Evolutionary conservation across 2,797 vertebrate genomes (phyloP).

Genomic region (Amniataba percoides): DNA sequence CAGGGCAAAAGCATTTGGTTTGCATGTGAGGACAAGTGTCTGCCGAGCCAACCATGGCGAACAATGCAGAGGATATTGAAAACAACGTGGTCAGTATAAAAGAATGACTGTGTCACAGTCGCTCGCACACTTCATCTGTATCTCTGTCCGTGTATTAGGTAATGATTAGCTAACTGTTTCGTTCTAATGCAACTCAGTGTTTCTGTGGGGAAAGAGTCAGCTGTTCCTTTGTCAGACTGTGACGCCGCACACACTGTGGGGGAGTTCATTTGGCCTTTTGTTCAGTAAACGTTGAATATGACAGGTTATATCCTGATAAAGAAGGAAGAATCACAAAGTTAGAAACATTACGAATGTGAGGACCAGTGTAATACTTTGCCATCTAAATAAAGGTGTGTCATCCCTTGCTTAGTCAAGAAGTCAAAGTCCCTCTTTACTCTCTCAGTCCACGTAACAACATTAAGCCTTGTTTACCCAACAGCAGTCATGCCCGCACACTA

Average conservation of each 20-base stretch:
- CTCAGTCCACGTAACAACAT: background rate
- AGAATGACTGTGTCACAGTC: conserved; percentile 29
- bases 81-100: conserved; percentile 83
- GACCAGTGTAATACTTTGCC: background rate
- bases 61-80: conserved; percentile 80
- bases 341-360: background rate
- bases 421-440: conserved; percentile 57
- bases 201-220: conserved; percentile 18
- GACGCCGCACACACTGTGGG: background rate
- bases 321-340: background rate
- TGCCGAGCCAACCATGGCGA: conserved; percentile 80
- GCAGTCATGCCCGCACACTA: background rate
- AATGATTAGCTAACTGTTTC: conserved; percentile 37
- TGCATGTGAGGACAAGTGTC: conserved; percentile 80
- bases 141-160: background rate
- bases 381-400: conserved; percentile 51
- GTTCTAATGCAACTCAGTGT: background rate
- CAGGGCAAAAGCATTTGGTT: conserved; percentile 56
- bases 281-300: background rate
- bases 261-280: conserved; percentile 3
- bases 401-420: background rate
- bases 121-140: background rate
- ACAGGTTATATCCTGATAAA: background rate
- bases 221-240: background rate
- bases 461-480: conserved; percentile 18